Conservation (phyloP, 2,113 vertebrate genomes). For the Triplophysa rosa region DNA sequence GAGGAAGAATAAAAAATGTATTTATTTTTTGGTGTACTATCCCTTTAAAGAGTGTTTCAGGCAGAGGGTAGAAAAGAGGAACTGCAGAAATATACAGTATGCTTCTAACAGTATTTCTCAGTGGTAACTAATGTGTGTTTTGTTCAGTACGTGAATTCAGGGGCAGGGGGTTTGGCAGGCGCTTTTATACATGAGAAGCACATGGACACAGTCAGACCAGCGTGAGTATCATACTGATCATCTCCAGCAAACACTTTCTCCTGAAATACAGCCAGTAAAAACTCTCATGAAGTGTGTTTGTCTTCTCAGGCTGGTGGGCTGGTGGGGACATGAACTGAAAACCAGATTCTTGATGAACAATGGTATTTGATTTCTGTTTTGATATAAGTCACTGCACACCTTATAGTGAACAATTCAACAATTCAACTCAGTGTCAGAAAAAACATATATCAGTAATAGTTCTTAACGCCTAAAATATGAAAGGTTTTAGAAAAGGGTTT, state of each 20-base stretch:
- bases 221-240: slow-evolving; percentile 77
- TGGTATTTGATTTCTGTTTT: slow-evolving; percentile 68
- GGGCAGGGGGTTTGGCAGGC: slow-evolving; percentile 87
- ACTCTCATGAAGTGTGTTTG: background rate
- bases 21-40: no score
- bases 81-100: no score
- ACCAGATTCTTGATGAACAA: slow-evolving; percentile 91
- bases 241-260: background rate
- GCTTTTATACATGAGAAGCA: slow-evolving; percentile 91
- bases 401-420: background rate
- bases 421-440: no score
- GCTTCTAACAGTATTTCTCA: no score
- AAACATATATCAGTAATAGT: no score
- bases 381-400: background rate
- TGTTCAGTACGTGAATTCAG: slow-evolving; percentile 90
- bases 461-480: no score
- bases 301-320: slow-evolving; percentile 81
- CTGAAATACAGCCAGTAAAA: background rate
- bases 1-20: no score
- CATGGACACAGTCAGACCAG: slow-evolving; percentile 76
- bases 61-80: no score
- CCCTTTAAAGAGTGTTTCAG: no score
- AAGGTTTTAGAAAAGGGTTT: no score
- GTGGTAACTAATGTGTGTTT: slow-evolving; percentile 37
- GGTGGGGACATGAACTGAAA: slow-evolving; percentile 90